Evolutionary conservation across 2,888 invertebrate genomes (phyloP).

Genomic region (Metallyticus violacea): DNA sequence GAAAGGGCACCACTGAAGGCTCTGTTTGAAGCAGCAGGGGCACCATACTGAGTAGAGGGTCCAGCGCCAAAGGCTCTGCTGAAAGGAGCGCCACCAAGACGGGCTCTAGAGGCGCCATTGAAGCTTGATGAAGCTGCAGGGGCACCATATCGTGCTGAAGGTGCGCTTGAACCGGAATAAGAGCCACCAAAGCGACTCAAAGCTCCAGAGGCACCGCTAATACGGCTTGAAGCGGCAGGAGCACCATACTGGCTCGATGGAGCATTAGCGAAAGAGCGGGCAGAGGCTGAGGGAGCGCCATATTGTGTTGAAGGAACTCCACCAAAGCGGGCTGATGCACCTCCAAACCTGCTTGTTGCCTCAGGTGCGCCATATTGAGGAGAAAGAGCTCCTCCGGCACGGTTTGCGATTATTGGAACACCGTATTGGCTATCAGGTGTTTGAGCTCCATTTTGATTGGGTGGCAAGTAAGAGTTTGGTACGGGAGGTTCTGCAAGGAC

Average conservation of each 20-base stretch:
- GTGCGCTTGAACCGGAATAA: neutral
- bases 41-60: slow-evolving; percentile 10
- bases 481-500: slow-evolving; percentile 22
- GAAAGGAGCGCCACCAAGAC: neutral
- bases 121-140: neutral
- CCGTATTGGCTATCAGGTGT: slow-evolving; percentile 43
- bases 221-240: neutral
- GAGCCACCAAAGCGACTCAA: neutral
- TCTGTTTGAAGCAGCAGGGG: slow-evolving; percentile 13
- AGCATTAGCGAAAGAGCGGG: neutral
- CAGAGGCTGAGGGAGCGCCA: slow-evolving; percentile 21
- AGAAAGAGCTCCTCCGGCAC: slow-evolving; percentile 32
- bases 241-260: slow-evolving; percentile 20
- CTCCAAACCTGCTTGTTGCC: slow-evolving; percentile 7
- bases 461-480: slow-evolving; percentile 38
- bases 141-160: slow-evolving; percentile 19
- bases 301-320: slow-evolving; percentile 25
- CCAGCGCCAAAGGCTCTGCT: neutral
- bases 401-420: slow-evolving; percentile 29
- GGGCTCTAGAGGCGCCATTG: neutral
- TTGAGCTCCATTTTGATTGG: slow-evolving; percentile 48
- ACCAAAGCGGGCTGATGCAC: slow-evolving; percentile 5
- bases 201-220: neutral
- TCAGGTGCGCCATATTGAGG: slow-evolving; percentile 40
- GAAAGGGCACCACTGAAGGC: neutral